Percentiles rank a stretch among this genome's conserved stretches.
These are phyloP conservation scores for Gobio occitaniae DNA, from an alignment of 2,797 vertebrate genomes.

Conservation along the genomic window DNA sequence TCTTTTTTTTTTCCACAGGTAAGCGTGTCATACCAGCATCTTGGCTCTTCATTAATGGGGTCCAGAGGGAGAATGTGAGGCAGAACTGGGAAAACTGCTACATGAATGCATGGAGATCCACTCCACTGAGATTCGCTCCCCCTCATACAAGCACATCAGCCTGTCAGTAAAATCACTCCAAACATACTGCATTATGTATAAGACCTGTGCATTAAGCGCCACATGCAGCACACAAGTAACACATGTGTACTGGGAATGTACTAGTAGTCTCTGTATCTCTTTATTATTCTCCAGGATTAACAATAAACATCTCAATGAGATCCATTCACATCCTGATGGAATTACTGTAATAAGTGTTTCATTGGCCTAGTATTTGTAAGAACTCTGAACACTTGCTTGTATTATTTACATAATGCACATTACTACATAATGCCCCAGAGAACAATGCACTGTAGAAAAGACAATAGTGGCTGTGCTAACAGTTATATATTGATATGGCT, in stretches of 20 bases:
- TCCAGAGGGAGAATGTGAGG: conserved; percentile 72
- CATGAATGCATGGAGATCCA: conserved; percentile 56
- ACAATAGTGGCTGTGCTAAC: not conserved
- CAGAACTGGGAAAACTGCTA: conserved; percentile 47
- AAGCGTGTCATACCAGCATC: conserved; percentile 60
- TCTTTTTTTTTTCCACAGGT: conserved; percentile 22
- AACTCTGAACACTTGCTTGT: not conserved
- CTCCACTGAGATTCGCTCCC: conserved; percentile 57
- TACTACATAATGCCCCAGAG: conserved; percentile 1
- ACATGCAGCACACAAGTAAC: not conserved
- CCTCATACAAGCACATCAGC: conserved; percentile 33
- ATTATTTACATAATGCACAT: conserved; percentile 13
- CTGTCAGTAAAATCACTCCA: conserved; percentile 40
- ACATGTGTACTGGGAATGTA: not conserved
- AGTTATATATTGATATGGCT: not conserved
- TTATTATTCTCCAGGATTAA: not conserved
- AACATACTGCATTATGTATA: conserved; percentile 47
- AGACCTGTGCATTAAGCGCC: conserved; percentile 19
- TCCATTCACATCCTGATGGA: not conserved
- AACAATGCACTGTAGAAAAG: not conserved
- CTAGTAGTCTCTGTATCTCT: not conserved
- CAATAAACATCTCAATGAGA: conserved; percentile 3
- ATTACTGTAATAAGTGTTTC: not conserved
- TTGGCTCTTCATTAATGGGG: conserved; percentile 75
- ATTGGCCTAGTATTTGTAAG: not conserved